A percentile compares a stretch with the other conserved stretches of the same genome.
Conservation (phyloP, 92 coral and sea anemone species). For the Zoanthus sociatus region DNA sequence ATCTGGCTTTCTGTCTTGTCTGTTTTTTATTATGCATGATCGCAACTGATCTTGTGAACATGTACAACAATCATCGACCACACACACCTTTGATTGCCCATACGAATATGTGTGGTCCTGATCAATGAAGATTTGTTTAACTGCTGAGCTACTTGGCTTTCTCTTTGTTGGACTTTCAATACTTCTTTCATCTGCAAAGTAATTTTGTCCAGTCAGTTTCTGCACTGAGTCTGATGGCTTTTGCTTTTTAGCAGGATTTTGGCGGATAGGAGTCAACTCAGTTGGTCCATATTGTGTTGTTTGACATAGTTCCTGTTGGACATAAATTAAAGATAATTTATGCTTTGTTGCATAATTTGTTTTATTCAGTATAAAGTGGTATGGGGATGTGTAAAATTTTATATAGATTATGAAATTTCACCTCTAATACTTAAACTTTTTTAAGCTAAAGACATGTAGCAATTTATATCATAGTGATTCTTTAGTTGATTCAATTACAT, state of each 20-base stretch:
- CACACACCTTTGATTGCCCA: conserved; percentile 3
- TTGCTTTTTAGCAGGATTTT: not conserved
- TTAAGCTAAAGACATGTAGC: too few relatives aligned
- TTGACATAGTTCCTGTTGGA: not conserved
- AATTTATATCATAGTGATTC: too few relatives aligned
- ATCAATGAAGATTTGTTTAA: not conserved
- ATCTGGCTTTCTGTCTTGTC: not conserved
- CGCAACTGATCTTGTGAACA: conserved; percentile 1
- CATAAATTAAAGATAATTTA: not conserved
- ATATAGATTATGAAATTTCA: too few relatives aligned
- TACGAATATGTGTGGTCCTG: not conserved
- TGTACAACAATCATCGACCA: not conserved
- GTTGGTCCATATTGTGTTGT: not conserved
- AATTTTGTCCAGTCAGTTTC: not conserved
- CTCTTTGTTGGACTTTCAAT: not conserved
- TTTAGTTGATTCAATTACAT: too few relatives aligned
- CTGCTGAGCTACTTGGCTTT: conserved; percentile 1
- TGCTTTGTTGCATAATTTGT: not conserved
- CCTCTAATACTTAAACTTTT: too few relatives aligned
- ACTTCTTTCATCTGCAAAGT: not conserved
- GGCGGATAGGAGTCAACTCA: conserved; percentile 11
- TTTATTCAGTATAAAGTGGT: not conserved
- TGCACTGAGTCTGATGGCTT: not conserved
- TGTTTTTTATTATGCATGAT: not conserved
- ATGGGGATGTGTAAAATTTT: too few relatives aligned